A percentile compares a stretch with the other conserved stretches of the same genome.
phyloP scores from a whole-genome alignment of 2,797 vertebrate species.

The Sandelia bainsii region DNA sequence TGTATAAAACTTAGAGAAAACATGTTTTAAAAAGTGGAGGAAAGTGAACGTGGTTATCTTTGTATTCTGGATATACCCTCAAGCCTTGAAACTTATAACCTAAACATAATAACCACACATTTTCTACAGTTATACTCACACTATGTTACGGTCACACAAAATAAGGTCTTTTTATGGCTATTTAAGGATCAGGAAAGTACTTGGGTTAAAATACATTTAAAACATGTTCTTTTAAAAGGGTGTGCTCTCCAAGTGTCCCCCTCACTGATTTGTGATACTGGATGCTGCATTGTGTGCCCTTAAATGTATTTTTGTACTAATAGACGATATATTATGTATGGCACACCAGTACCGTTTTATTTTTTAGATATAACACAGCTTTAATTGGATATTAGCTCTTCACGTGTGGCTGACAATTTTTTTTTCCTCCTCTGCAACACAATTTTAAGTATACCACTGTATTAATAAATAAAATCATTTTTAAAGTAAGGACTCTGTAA shows the following conservation, averaged over 20 bases:
- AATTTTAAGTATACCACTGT: conserved; percentile 95
- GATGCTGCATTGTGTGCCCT: conserved; percentile 97
- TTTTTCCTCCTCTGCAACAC: conserved; percentile 89
- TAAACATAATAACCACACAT: conserved; percentile 91
- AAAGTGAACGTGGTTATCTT: conserved; percentile 85
- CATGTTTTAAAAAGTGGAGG: conserved; percentile 89
- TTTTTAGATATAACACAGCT: conserved; percentile 97
- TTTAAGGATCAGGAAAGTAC: conserved; percentile 83
- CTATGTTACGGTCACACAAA: conserved; percentile 85
- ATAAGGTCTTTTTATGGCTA: conserved; percentile 84
- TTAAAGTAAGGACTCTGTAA: conserved; percentile 89
- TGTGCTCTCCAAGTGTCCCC: conserved; percentile 77
- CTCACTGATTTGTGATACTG: conserved; percentile 95
- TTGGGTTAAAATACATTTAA: conserved; percentile 90
- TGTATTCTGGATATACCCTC: conserved; percentile 94
- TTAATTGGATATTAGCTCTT: conserved; percentile 94
- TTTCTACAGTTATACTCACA: conserved; percentile 89
- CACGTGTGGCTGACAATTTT: conserved; percentile 90
- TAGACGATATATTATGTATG: conserved; percentile 98
- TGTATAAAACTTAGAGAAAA: conserved; percentile 93
- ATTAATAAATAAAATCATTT: conserved; percentile 98
- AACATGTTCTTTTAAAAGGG: conserved; percentile 76
- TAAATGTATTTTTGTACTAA: conserved; percentile 99
- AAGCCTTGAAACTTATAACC: conserved; percentile 95
- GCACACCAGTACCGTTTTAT: conserved; percentile 94